These are phyloP conservation scores for Muscicapa striata DNA, from an alignment of 2,797 vertebrate species.

Conservation along the genomic window DNA sequence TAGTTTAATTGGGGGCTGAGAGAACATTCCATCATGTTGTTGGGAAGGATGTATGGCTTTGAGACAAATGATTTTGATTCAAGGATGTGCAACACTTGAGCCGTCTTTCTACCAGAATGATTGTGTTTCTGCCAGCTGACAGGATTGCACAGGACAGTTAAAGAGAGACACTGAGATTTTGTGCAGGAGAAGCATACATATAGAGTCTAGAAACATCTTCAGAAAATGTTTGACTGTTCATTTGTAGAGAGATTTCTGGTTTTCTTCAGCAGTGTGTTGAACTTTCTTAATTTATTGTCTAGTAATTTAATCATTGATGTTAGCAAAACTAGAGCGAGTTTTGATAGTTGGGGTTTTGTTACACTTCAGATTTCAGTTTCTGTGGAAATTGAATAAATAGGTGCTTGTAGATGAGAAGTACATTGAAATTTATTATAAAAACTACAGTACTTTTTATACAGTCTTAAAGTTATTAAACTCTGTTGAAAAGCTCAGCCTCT, in stretches of 20 bases:
- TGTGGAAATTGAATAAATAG: not conserved
- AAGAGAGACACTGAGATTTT: not conserved
- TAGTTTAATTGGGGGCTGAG: not conserved
- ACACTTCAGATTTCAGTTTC: not conserved
- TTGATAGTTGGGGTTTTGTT: not conserved
- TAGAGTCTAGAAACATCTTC: not conserved
- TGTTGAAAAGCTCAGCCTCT: not conserved
- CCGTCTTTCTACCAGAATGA: not conserved
- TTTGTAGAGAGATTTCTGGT: not conserved
- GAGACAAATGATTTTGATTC: not conserved
- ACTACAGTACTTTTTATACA: not conserved
- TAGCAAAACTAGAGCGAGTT: not conserved
- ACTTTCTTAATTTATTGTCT: not conserved
- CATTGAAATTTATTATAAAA: not conserved
- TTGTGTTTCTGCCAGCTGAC: not conserved
- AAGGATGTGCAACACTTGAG: not conserved
- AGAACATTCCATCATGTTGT: not conserved
- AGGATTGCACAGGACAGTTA: not conserved
- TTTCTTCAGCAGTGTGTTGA: not conserved
- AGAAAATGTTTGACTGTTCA: not conserved
- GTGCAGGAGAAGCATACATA: not conserved
- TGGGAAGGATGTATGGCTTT: not conserved
- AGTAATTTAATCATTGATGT: not conserved
- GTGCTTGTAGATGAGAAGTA: not conserved
- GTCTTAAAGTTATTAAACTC: not conserved